Base-by-base conservation (phyloP, 64 coral and sea anemone species). In the Actinia equina region DNA sequence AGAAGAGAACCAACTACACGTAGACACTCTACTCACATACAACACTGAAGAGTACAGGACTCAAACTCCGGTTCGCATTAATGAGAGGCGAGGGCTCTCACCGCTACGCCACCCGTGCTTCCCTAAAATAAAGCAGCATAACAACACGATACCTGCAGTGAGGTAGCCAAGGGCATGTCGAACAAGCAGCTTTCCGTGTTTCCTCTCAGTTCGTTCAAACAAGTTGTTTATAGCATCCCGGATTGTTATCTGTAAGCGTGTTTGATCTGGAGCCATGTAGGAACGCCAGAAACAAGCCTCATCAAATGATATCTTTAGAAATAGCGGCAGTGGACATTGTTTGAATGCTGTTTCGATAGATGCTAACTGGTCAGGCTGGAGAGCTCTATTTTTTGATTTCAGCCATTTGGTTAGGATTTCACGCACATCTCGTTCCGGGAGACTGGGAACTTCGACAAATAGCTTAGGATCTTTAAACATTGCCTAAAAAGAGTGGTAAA, bases 291-390 rank as follows among this genome's bases (percentile, higher is more conserved):
- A 52, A 54, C 89, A 85, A n/a, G 89, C 89, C 77, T 98, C 95
- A 7, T 94, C 89, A 43, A 94, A 98, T 0, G 95, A 91, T 26
- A 98, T 88, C 82, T 98, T 98, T 1, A 98, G 82, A 87, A 94
- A 98, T 82, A 98, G 76, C 41, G 95, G 92, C 41, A 98, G 82
- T 59, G 89, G 83, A 17, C 95, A 98, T 61, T 89, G 67, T 82
- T 79, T 77, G 27, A 98, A 89, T 46, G 92, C 95, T 15, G 57
- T 81, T 76, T 88, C 67, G 49, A 98, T 27, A 18, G 71, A 53
- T 23, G 84, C 49, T 8, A 88, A 51, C 44, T 98, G 95, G 13
- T 80, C 60, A 17, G 62, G 85, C 59, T 90, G 84, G 19, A 96
- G 86, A 43, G 85, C 77, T 84, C 94, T 87, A 22, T 82, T 67